A percentile compares a stretch with the other conserved stretches of the same genome.
Conservation (phyloP, 2,113 vertebrate genomes). For the Leucosticte australis region DNA sequence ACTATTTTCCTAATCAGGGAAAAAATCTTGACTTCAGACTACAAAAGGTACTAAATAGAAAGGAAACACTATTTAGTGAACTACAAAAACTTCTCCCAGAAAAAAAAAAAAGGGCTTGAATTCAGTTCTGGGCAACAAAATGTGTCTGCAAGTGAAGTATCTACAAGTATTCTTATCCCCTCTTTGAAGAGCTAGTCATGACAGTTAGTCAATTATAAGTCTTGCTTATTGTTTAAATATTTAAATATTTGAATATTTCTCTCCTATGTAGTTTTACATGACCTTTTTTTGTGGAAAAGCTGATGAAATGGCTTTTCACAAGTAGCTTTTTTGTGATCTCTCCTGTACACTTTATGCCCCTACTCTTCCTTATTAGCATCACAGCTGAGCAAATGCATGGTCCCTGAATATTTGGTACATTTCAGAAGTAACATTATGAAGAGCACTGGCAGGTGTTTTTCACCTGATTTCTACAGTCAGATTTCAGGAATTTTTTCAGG, state of each 20-base stretch:
- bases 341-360: accelerated
- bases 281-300: not conserved
- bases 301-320: not conserved
- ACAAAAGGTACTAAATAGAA: not conserved
- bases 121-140: not conserved
- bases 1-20: not conserved
- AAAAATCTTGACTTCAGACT: not conserved
- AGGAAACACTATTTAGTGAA: not conserved
- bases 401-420: not conserved
- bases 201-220: not conserved
- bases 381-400: not conserved
- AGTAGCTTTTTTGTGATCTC: not conserved
- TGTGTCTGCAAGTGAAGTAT: not conserved
- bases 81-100: not conserved
- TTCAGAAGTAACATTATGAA: not conserved
- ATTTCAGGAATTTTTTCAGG: not conserved
- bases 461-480: not conserved
- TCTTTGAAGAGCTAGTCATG: not conserved
- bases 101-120: not conserved
- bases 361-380: not conserved
- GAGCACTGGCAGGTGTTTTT: not conserved
- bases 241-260: not conserved
- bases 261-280: not conserved
- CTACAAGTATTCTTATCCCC: not conserved
- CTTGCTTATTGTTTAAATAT: not conserved